Conservation (phyloP, 2,888 invertebrate genomes). For the Thereva unica region DNA sequence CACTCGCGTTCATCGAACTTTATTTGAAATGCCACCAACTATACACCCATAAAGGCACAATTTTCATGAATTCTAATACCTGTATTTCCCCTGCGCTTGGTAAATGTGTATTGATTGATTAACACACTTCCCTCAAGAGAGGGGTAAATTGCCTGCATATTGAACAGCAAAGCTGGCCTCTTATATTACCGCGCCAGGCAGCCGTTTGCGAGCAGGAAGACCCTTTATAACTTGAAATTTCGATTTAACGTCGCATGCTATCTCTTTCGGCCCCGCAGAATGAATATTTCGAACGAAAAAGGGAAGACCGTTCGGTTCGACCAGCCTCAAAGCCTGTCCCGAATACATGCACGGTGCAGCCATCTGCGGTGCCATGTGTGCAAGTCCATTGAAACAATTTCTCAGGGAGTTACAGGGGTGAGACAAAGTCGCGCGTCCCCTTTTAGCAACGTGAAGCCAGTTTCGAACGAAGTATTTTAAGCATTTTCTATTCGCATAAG, state of each 20-base stretch:
- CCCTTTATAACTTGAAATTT: background rate
- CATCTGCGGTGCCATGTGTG: no score
- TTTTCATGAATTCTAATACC: slow-evolving; percentile 28
- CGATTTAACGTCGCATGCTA: background rate
- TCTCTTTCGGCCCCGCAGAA: no score
- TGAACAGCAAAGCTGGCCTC: background rate
- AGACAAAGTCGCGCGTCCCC: slow-evolving; percentile 39
- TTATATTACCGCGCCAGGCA: no score
- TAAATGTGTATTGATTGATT: slow-evolving; percentile 11
- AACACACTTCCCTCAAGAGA: slow-evolving; percentile 16
- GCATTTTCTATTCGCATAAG: slow-evolving; percentile 1
- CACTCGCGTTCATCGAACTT: background rate
- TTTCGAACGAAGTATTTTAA: slow-evolving; percentile 3
- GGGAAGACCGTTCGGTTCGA: background rate
- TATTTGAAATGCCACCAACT: background rate
- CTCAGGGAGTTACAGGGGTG: background rate
- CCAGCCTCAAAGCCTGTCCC: background rate
- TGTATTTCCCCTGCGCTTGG: slow-evolving; percentile 18
- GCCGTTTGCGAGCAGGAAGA: background rate
- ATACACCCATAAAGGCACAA: background rate
- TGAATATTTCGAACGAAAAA: background rate
- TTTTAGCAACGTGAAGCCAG: slow-evolving; percentile 19
- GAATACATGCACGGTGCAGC: no score
- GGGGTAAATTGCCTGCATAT: slow-evolving; percentile 22
- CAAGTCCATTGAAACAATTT: no score